A percentile compares a stretch with the other conserved stretches of the same genome.
These are phyloP conservation scores for Scleropages formosus DNA, from an alignment of 2,797 vertebrate species.

Conservation along the genomic window DNA sequence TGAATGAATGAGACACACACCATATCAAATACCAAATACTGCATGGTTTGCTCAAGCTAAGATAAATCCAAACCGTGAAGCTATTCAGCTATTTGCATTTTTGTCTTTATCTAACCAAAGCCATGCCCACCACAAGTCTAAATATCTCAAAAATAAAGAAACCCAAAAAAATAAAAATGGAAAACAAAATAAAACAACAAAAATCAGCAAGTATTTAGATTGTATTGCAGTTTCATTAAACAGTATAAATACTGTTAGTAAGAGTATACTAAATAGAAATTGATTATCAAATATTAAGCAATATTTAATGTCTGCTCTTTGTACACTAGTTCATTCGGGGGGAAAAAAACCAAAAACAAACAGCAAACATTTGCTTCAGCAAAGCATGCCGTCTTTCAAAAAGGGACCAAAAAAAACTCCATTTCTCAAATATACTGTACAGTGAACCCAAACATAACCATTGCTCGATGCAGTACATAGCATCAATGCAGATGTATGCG, in stretches of 20 bases:
- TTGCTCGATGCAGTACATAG: constrained; percentile 74
- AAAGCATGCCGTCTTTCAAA: constrained; percentile 80
- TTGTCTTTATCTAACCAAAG: constrained; percentile 84
- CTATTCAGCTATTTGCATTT: constrained; percentile 70
- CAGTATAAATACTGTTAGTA: constrained; percentile 87
- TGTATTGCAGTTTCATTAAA: constrained; percentile 92
- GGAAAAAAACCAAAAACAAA: constrained; percentile 63
- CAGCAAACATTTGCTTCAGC: constrained; percentile 84
- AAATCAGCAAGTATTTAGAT: constrained; percentile 80
- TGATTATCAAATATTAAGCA: constrained; percentile 90
- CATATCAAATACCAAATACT: constrained; percentile 82
- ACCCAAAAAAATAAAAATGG: constrained; percentile 75
- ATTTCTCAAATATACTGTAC: constrained; percentile 70
- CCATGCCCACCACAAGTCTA: constrained; percentile 88
- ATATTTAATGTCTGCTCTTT: constrained; percentile 83
- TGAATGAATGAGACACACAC: constrained; percentile 54
- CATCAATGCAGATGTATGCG: constrained; percentile 56
- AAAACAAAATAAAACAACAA: constrained; percentile 71
- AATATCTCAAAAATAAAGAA: constrained; percentile 73
- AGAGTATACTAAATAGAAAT: constrained; percentile 87
- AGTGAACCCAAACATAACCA: constrained; percentile 79
- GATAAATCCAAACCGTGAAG: constrained; percentile 86
- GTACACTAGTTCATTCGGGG: constrained; percentile 84
- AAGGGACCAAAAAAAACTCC: constrained; percentile 72
- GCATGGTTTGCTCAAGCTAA: constrained; percentile 94